Base-by-base conservation (phyloP, 2,888 invertebrate genomes). In the Drosophila robusta region DNA sequence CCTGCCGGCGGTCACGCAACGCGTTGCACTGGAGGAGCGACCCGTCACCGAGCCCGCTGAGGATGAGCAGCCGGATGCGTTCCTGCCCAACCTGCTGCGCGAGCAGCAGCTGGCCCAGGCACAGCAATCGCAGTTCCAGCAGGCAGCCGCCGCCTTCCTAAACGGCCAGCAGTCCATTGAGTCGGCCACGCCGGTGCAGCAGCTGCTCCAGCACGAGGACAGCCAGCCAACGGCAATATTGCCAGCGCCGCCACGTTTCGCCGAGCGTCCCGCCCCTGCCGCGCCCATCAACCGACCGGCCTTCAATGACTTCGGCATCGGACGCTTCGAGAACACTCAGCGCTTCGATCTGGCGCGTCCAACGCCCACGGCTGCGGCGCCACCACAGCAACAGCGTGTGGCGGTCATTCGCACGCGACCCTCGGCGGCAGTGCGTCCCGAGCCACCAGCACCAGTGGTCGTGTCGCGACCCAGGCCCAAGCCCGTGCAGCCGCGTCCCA, bases 11-110 rank as follows among this genome's bases (percentile, higher is more conserved):
- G 92, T 83, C 26, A 87, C 87, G 49, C 90, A 90, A 9, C 89
- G 90, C 36, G 32, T 84, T 0, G 46, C 69, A 0, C 29, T 84
- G 7, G 93, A 93, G 39, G 93, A 92, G 12, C 94, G 95, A 77
- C 95, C 95, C 1, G 95, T 95, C 7, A 95, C 95, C 0, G 95
- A 95, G 91, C 94, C 95, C 78, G 93, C 93, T 18, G 95, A 95
- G 91, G 95, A 95, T 66, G 94, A 92, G 47, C 78, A 92, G 44
- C 94, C 94, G 51, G 93, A 94, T 66, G 93, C 93, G 66, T 94
- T 93, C 45, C 93, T 94, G 29, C 94, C 94, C 8, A 91, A 90
- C 66, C 73, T 92, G 9, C 61, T 91, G 34, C 86, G 91, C 8
- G 91, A 92, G 42, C 92, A 91, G 47, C 91, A 90, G 45, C 69